Evolutionary conservation across 2,888 invertebrate genomes (phyloP), one percentile per base, ranked within the genome.

Genomic region (Metopia argyrocephala): DNA sequence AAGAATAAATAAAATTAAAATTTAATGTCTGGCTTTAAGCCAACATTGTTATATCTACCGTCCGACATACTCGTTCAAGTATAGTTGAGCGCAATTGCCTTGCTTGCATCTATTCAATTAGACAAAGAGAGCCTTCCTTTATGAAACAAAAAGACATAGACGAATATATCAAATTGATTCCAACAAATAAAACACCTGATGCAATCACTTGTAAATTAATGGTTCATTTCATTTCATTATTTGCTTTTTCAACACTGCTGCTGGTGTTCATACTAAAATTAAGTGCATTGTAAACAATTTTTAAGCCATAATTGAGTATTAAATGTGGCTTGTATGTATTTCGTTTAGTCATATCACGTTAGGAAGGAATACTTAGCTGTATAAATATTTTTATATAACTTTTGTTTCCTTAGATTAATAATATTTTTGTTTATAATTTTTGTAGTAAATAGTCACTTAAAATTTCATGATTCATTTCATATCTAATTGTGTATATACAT

Each of bases 11-110:
- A 28, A 59, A 54, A 27, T 38, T 12, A 61, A 76, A 76, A 56
- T 62, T 62, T 59, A 76, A 68, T 75, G 70, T 66, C 74, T 81
- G 81, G 81, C 78, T 75, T 70, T 61, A 70, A 75, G 81, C 81
- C 81, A 81, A 81, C 64, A 73, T n/a, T 73, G 66, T 65, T 65
- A 78, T 78, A 65, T 31, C 61, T 61, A 15, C 52, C 54, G 27
- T 59, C 61, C n/a, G 21, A 68, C 38, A 56, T 57, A 52, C 28
- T 50, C 31, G 45, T 52, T 28, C 9, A n/a, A n/a, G n/a, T n/a
- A n/a, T n/a, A n/a, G n/a, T n/a, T n/a, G n/a, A n/a, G n/a, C n/a
- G n/a, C n/a, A n/a, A n/a, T n/a, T n/a, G n/a, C n/a, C n/a, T n/a
- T n/a, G 27, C 15, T 21, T 45, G 20, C 3, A n/a, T 12, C 7